Evolutionary conservation across 1,140 invertebrate species (phyloP).

Genomic region (Zeugodacus cucurbitae): DNA sequence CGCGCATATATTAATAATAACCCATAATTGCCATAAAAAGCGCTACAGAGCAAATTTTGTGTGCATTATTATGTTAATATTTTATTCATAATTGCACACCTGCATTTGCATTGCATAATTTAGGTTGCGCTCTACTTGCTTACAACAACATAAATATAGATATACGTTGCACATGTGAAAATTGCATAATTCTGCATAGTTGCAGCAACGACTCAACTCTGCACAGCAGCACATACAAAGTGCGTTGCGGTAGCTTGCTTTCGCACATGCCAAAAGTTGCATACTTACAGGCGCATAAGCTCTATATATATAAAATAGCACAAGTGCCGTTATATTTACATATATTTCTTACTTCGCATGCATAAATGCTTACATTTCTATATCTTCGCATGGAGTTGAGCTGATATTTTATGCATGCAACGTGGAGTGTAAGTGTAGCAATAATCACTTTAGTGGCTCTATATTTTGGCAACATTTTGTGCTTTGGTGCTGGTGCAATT

Average conservation of each 20-base stretch:
- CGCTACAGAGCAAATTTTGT: neutral
- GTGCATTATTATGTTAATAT: neutral
- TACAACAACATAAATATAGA: neutral
- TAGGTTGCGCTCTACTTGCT: neutral
- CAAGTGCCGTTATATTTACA: neutral
- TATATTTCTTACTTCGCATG: neutral
- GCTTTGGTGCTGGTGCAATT: neutral
- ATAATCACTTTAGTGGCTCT: slow-evolving; percentile 26
- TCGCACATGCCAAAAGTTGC: neutral
- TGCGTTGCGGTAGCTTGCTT: neutral
- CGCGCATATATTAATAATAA: neutral
- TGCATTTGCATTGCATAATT: neutral
- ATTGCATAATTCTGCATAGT: neutral
- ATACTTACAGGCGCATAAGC: neutral
- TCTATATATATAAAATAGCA: neutral
- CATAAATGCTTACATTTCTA: neutral
- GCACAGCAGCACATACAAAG: neutral
- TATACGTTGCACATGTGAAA: neutral
- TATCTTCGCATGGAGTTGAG: neutral
- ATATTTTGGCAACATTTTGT: neutral
- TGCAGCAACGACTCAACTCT: neutral
- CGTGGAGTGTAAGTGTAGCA: neutral
- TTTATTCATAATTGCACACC: neutral
- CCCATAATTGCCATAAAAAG: neutral
- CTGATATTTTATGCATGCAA: slow-evolving; percentile 30